Evolutionary conservation across 1,140 invertebrate species (phyloP).

Genomic region (Trachymyrmex septentrionalis): DNA sequence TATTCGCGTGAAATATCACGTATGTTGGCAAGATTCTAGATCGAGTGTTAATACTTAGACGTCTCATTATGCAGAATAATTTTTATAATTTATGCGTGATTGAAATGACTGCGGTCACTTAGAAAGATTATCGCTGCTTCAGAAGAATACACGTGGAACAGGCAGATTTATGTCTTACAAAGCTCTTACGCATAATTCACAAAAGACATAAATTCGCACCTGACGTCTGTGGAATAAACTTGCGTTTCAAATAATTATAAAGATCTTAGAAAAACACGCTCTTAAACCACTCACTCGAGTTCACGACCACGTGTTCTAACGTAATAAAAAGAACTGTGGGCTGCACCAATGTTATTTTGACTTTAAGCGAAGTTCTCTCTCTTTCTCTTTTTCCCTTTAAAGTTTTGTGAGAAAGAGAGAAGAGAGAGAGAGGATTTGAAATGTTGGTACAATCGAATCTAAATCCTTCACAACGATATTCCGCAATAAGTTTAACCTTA

Average conservation of each 20-base stretch:
- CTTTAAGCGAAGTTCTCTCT: too few relatives aligned
- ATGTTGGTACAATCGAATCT: neutral
- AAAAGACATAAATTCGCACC: slow-evolving; percentile 23
- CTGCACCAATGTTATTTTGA: neutral
- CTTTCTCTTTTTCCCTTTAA: too few relatives aligned
- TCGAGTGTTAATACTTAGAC: slow-evolving; percentile 8
- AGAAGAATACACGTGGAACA: slow-evolving; percentile 22
- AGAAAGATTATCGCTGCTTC: slow-evolving; percentile 20
- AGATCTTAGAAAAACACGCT: neutral
- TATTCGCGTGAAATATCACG: slow-evolving; percentile 23
- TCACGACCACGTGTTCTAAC: neutral
- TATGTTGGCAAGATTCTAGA: neutral
- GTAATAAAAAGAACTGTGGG: neutral
- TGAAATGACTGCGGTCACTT: slow-evolving; percentile 18
- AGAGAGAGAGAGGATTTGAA: too few relatives aligned
- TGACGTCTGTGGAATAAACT: neutral
- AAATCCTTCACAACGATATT: neutral
- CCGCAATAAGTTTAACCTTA: neutral
- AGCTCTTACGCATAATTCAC: slow-evolving; percentile 28
- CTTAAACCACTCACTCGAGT: neutral
- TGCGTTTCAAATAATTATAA: neutral
- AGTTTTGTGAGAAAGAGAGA: too few relatives aligned
- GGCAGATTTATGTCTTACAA: slow-evolving; percentile 2
- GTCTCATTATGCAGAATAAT: slow-evolving; percentile 20
- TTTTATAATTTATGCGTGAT: slow-evolving; percentile 38